A percentile compares a stretch with the other conserved stretches of the same genome.
Conservation (phyloP, 2,888 invertebrate species). For the Drosophila nr. perissopoda region DNA sequence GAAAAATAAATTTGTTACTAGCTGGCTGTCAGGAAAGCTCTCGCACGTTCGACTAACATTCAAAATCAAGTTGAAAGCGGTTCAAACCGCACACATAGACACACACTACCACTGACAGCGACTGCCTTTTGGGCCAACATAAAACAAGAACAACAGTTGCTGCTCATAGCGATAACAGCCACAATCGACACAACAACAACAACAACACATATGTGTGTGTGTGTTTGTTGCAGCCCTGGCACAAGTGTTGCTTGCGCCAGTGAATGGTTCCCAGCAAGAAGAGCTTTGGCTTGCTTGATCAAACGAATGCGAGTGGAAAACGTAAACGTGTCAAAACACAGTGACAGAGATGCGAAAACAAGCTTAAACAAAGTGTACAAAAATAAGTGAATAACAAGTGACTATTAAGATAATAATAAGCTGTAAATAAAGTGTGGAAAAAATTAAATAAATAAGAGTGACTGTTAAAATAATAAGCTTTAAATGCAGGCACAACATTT, state of each 20-base stretch:
- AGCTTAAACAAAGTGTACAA: not conserved
- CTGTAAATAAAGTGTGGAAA: not conserved
- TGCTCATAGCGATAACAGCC: conserved; percentile 27
- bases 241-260: conserved; percentile 35
- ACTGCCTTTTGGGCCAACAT: conserved; percentile 54
- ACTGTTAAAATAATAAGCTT: not conserved
- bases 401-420: not conserved
- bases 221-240: conserved; percentile 40
- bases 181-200: conserved; percentile 22
- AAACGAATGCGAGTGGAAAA: conserved; percentile 27
- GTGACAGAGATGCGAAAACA: conserved; percentile 23
- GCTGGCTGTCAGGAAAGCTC: conserved; percentile 3
- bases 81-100: conserved; percentile 58
- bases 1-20: conserved; percentile 38
- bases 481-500: not conserved
- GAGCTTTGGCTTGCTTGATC: conserved; percentile 36
- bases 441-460: not conserved
- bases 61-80: conserved; percentile 75
- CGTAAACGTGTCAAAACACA: conserved; percentile 70
- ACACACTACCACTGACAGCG: conserved; percentile 17
- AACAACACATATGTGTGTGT: conserved; percentile 27
- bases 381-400: not conserved
- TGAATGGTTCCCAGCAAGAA: conserved; percentile 46
- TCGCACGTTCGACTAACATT: conserved; percentile 40
- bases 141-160: conserved; percentile 15